These are phyloP conservation scores for Stegastes partitus DNA, from an alignment of 2,113 vertebrate genomes.

Conservation along the genomic window DNA sequence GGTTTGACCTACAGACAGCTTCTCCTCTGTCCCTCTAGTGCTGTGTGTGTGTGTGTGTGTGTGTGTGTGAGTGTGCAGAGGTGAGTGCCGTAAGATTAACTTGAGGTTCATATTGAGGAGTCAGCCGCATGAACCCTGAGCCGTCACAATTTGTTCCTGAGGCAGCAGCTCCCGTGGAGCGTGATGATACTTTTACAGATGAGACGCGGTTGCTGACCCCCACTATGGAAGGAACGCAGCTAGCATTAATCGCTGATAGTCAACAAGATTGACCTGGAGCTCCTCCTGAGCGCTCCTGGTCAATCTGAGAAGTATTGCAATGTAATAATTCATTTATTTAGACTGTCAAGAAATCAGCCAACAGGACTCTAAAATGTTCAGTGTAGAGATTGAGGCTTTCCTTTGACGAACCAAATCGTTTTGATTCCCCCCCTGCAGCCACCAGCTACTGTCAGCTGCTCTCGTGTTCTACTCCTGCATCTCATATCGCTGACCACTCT, in stretches of 20 bases:
- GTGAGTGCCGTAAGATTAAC: slow-evolving; percentile 32
- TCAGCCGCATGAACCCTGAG: slow-evolving; percentile 46
- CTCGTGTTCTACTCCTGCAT: not conserved
- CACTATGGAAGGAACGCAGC: not conserved
- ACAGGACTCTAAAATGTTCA: not conserved
- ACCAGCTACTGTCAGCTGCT: slow-evolving; percentile 17
- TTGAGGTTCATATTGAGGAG: slow-evolving; percentile 35
- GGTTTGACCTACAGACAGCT: slow-evolving; percentile 49
- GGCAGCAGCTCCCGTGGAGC: slow-evolving; percentile 16
- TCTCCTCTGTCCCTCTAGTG: slow-evolving; percentile 8
- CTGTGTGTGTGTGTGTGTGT: slow-evolving; percentile 1
- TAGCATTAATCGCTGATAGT: not conserved
- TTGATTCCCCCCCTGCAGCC: slow-evolving; percentile 15
- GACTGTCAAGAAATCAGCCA: not conserved
- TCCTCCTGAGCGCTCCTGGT: not conserved
- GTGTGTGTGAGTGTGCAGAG: not conserved
- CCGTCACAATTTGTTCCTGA: slow-evolving; percentile 37
- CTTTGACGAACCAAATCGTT: not conserved
- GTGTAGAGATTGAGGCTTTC: slow-evolving; percentile 2
- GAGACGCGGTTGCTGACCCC: slow-evolving; percentile 37
- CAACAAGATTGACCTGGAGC: not conserved
- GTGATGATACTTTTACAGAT: slow-evolving; percentile 20
- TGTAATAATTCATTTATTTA: slow-evolving; percentile 19
- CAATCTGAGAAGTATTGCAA: not conserved
- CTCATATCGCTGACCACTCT: slow-evolving; percentile 47